These are phyloP conservation scores for Cancer borealis DNA, from an alignment of 2,888 invertebrate genomes.

Conservation along the genomic window DNA sequence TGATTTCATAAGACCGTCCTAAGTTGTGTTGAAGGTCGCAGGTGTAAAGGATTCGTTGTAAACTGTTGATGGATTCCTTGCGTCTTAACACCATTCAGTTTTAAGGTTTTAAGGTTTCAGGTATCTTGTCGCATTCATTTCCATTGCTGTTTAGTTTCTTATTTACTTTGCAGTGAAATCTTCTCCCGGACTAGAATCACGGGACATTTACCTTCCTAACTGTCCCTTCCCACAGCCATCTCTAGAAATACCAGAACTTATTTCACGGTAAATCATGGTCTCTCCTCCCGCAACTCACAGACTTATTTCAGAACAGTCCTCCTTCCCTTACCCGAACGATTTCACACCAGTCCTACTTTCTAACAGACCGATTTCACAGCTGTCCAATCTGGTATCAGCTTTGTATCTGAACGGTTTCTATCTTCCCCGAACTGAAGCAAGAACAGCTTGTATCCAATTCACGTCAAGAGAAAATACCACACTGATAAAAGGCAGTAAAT, in stretches of 20 bases:
- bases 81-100: too few species aligned
- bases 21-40: neutral
- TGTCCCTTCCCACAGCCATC: neutral
- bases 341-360: neutral
- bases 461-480: neutral
- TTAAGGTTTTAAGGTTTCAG: neutral
- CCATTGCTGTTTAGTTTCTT: neutral
- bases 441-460: neutral
- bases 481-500: neutral
- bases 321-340: neutral
- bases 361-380: conserved; percentile 13
- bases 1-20: neutral
- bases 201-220: neutral
- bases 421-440: neutral
- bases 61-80: too few species aligned
- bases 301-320: neutral
- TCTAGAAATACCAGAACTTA: neutral
- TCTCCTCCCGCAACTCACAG: neutral
- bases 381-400: neutral
- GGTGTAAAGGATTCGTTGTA: neutral
- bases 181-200: neutral
- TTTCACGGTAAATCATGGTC: neutral
- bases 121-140: neutral
- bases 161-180: neutral
- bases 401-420: neutral